These are phyloP conservation scores for Machimus rusticus DNA, from an alignment of 2,888 invertebrate species.

Conservation along the genomic window DNA sequence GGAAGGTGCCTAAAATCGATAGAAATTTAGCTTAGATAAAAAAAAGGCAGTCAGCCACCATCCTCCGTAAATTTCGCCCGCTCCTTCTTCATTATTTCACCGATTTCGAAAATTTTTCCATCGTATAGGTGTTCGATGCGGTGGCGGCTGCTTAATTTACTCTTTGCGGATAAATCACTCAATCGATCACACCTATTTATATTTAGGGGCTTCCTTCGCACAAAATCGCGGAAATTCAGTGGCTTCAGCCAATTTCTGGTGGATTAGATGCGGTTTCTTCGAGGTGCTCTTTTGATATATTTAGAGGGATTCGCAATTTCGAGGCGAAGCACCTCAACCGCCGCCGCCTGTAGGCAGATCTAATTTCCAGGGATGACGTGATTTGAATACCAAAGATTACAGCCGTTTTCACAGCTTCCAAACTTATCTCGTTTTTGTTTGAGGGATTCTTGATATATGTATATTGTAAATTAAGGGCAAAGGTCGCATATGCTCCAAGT, in stretches of 20 bases:
- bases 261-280: slow-evolving; percentile 27
- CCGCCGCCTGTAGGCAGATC: background rate
- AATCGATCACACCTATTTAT: slow-evolving; percentile 31
- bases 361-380: slow-evolving; percentile 1
- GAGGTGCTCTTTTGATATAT: background rate
- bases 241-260: slow-evolving; percentile 28
- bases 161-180: slow-evolving; percentile 17
- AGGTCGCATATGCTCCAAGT: background rate
- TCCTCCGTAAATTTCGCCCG: background rate
- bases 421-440: background rate
- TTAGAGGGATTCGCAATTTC: background rate
- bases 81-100: background rate
- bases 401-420: background rate
- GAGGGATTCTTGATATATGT: background rate
- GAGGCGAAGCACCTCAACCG: background rate
- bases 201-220: background rate
- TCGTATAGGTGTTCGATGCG: background rate
- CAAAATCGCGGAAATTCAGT: slow-evolving; percentile 28
- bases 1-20: background rate
- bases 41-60: background rate
- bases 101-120: background rate
- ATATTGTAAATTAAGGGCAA: slow-evolving; percentile 9
- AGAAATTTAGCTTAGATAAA: background rate
- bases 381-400: slow-evolving; percentile 5
- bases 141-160: background rate